A percentile compares a stretch with the other conserved stretches of the same genome.
Conservation (phyloP, 1,140 invertebrate genomes). For the Ceratina australensis region DNA sequence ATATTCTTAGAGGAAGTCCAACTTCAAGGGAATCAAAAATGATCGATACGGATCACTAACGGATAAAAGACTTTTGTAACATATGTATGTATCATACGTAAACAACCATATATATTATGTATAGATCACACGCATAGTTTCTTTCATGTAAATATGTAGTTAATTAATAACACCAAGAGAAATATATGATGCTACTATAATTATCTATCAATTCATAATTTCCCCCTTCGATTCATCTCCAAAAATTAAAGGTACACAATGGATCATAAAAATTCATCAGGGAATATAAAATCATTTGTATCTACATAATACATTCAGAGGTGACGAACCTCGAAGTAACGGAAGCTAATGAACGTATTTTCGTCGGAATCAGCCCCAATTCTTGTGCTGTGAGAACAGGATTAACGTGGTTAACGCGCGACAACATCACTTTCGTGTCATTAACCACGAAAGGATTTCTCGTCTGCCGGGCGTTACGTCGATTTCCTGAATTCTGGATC, state of each 20-base stretch:
- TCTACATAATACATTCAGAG: not conserved
- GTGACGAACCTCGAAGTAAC: not conserved
- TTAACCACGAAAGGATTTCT: slow-evolving; percentile 64
- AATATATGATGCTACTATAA: slow-evolving; percentile 64
- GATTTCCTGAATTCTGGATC: slow-evolving; percentile 68
- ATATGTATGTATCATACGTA: slow-evolving; percentile 65
- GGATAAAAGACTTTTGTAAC: slow-evolving; percentile 63
- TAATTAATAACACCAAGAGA: slow-evolving; percentile 62
- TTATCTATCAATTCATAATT: not conserved
- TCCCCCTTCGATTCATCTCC: too few relatives aligned
- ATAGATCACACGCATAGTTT: slow-evolving; percentile 38
- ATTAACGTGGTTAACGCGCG: slow-evolving; percentile 48
- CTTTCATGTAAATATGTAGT: slow-evolving; percentile 73
- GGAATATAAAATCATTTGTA: not conserved
- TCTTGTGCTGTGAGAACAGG: slow-evolving; percentile 22
- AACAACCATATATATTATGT: slow-evolving; percentile 48
- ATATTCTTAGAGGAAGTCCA: not conserved
- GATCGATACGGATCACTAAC: slow-evolving; percentile 9
- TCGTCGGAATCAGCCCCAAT: not conserved
- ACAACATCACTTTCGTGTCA: slow-evolving; percentile 58
- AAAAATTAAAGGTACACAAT: not conserved
- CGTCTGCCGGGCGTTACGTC: slow-evolving; percentile 52
- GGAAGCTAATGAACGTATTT: slow-evolving; percentile 22
- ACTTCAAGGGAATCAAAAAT: slow-evolving; percentile 21
- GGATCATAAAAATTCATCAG: not conserved